Percentiles rank a stretch among this genome's conserved stretches.
Conservation (phyloP, 2,797 vertebrate genomes). For the Gallinago solitaria region DNA sequence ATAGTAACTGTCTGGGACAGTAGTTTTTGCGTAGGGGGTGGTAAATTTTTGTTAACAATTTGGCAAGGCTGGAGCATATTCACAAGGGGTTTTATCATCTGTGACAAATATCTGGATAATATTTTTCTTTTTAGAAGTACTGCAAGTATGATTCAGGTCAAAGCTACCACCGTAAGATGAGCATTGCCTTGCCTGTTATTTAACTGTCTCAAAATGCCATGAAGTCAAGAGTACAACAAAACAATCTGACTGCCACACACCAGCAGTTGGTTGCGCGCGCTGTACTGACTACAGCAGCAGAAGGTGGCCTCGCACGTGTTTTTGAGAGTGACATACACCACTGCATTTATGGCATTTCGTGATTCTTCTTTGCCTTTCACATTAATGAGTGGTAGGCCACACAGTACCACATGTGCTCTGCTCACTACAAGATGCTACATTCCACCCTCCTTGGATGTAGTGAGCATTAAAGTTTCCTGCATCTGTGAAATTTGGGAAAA, state of each 20-base stretch:
- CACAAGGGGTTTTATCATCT: not conserved
- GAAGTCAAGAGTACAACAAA: not conserved
- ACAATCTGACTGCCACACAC: not conserved
- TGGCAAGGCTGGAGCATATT: not conserved
- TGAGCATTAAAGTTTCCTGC: not conserved
- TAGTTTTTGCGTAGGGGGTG: not conserved
- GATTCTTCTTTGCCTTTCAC: slow-evolving; percentile 1
- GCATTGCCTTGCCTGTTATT: not conserved
- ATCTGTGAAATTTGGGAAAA: not conserved
- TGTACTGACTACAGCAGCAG: not conserved
- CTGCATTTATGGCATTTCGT: not conserved
- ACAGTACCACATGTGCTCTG: slow-evolving; percentile 15
- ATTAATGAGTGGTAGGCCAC: slow-evolving; percentile 34
- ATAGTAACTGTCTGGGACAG: not conserved
- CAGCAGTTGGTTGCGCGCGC: not conserved
- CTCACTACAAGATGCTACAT: slow-evolving; percentile 18
- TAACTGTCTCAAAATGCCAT: not conserved
- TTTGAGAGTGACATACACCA: not conserved
- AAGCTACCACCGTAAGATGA: slow-evolving; percentile 6
- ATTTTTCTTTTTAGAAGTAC: slow-evolving; percentile 37
- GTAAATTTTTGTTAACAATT: not conserved
- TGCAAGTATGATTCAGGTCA: not conserved
- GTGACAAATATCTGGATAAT: slow-evolving; percentile 16
- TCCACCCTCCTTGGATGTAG: not conserved
- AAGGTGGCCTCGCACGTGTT: not conserved